Conservation (phyloP, 2,888 invertebrate species). For the Campaea margaritaria region DNA sequence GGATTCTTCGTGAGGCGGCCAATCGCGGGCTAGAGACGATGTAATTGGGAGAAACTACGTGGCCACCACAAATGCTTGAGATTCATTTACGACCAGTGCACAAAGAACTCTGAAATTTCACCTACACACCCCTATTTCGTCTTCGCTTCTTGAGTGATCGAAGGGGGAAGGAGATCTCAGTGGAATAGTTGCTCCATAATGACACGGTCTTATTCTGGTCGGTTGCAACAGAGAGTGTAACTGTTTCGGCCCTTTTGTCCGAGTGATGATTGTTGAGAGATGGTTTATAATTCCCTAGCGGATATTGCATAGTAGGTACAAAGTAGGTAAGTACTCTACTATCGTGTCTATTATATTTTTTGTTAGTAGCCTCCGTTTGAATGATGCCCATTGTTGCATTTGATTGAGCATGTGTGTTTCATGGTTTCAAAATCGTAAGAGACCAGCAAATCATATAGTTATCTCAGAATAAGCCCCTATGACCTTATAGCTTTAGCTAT, state of each 20-base stretch:
- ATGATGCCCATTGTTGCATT: constrained; percentile 15
- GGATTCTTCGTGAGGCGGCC: constrained; percentile 78
- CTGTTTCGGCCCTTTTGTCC: constrained; percentile 79
- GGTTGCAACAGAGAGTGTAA: constrained; percentile 68
- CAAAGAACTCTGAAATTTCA: constrained; percentile 63
- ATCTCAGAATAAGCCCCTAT: no score
- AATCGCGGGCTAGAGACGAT: constrained; percentile 79
- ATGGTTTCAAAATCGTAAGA: constrained; percentile 1
- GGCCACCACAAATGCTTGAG: constrained; percentile 79
- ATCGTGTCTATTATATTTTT: constrained; percentile 61
- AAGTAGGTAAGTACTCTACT: constrained; percentile 45
- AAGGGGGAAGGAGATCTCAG: constrained; percentile 57
- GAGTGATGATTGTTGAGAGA: constrained; percentile 70
- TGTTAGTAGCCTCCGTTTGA: constrained; percentile 16
- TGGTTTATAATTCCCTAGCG: constrained; percentile 63
- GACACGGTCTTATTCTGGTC: constrained; percentile 66
- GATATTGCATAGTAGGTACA: constrained; percentile 48
- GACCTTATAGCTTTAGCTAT: no score
- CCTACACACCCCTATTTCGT: constrained; percentile 42
- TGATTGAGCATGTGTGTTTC: constrained; percentile 20
- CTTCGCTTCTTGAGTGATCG: constrained; percentile 38
- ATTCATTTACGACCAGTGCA: constrained; percentile 65
- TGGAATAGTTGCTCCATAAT: constrained; percentile 66
- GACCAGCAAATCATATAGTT: no score
- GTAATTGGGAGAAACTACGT: constrained; percentile 84